A percentile compares a stretch with the other conserved stretches of the same genome.
Evolutionary conservation across 1,140 invertebrate species (phyloP).

Genomic region (Augochlora pura): DNA sequence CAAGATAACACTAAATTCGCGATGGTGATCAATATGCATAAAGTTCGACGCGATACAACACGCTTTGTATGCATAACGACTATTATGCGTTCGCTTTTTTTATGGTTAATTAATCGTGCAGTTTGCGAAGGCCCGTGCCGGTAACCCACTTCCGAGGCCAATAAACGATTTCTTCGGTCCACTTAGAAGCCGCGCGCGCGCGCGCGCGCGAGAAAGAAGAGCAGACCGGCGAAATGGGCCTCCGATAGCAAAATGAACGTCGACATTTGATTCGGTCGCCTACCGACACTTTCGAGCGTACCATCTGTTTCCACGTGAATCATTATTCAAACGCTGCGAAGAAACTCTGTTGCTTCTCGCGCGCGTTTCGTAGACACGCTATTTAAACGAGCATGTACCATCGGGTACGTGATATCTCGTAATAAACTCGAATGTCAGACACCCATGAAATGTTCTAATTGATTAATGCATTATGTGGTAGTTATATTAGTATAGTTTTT

Average conservation of each 20-base stretch:
- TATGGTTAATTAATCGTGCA: constrained; percentile 49
- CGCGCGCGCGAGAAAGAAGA: constrained; percentile 16
- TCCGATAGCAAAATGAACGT: background rate
- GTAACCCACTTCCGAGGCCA: constrained; percentile 47
- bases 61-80: constrained; percentile 18
- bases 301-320: too few species aligned
- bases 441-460: too few species aligned
- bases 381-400: too few species aligned
- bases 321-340: too few species aligned
- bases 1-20: background rate
- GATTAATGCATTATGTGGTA: too few species aligned
- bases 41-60: background rate
- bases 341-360: too few species aligned
- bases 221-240: constrained; percentile 18
- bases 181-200: constrained; percentile 37
- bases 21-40: background rate
- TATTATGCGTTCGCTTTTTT: constrained; percentile 21
- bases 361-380: too few species aligned
- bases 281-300: background rate
- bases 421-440: too few species aligned
- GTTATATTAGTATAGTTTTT: too few species aligned
- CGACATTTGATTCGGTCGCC: background rate
- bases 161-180: constrained; percentile 58
- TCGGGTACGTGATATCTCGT: too few species aligned
- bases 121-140: constrained; percentile 39